Evolutionary conservation across 92 coral and sea anemone genomes (phyloP), one percentile per base, ranked within the genome.

Genomic region (Zoanthus gigantus): DNA sequence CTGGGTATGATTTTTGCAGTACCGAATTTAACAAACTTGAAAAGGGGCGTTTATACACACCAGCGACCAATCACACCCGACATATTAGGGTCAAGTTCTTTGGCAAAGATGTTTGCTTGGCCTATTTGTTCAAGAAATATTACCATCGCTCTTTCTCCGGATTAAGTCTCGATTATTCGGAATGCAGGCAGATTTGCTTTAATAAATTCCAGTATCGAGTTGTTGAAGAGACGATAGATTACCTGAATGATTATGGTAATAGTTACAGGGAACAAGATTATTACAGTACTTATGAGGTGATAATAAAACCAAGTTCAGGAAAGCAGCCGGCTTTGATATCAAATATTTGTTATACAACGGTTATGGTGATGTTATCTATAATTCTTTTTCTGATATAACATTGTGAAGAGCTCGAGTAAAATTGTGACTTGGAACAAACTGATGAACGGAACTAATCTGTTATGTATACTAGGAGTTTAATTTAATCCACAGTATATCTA

Each of bases 31-130:
- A 75, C 17, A 75, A 46, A 28, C 79, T 75, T 28, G 61, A 75
- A 53, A 75, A 75, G 18, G 79, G 63, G 9, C 32, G 6, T 0
- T 45, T n/a, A 15, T 75, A 75, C 79, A 46, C 10, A 48, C 79
- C 79, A 0, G 79, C 61, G 11, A 75, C 79, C 9, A 75, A 75
- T 60, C 79, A 45, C 0, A 75, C 79, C 34, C 58, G 79, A 10
- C 44, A 47, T 10, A 47, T 75, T 17, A 75, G 60, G 13, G 79
- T 75, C 16, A 46, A 47, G 79, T 75, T 47, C 31, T 75, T 74
- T 6, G 79, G 79, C 14, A 46, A 75, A 23, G 79, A 75, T 5
- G 79, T 75, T 12, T 75, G 79, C 60, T 37, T 75, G 63, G 61
- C 79, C 15, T 75, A 46, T 29, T 16, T 37, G 61, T 47, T n/a